Evolutionary conservation across 1,140 invertebrate species (phyloP).

Genomic region (Drosophila tsacasi): DNA sequence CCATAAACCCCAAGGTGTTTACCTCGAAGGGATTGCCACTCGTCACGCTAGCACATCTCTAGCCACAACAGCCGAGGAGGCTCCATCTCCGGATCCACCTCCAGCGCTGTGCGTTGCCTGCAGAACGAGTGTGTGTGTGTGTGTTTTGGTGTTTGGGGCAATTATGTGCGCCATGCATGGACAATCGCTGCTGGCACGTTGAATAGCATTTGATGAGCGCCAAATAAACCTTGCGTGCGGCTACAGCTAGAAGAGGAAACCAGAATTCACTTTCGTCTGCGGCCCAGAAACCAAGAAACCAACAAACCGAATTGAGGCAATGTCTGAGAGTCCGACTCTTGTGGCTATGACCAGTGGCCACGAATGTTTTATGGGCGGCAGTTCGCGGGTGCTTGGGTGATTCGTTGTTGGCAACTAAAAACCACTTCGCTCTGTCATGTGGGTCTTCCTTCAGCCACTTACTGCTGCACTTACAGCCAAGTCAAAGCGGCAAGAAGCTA

Average conservation of each 20-base stretch:
- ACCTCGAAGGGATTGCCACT: slow-evolving; percentile 44
- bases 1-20: slow-evolving; percentile 33
- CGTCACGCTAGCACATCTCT: slow-evolving; percentile 50
- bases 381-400: slow-evolving; percentile 8
- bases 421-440: slow-evolving; percentile 38
- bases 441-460: slow-evolving; percentile 54
- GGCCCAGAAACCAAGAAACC: slow-evolving; percentile 61
- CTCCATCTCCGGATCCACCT: not conserved
- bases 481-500: slow-evolving; percentile 11
- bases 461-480: slow-evolving; percentile 37
- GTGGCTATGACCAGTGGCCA: slow-evolving; percentile 28
- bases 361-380: slow-evolving; percentile 15
- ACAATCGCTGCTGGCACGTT: slow-evolving; percentile 20
- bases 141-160: slow-evolving; percentile 27
- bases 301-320: slow-evolving; percentile 64
- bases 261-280: slow-evolving; percentile 71
- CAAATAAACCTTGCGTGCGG: slow-evolving; percentile 51
- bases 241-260: slow-evolving; percentile 36
- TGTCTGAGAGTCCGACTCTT: slow-evolving; percentile 4
- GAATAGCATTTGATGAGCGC: slow-evolving; percentile 30
- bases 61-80: not conserved
- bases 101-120: slow-evolving; percentile 14
- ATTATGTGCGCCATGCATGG: slow-evolving; percentile 51
- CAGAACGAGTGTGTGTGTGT: not conserved
- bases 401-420: slow-evolving; percentile 30